These are phyloP conservation scores for rat (Rattus norvegicus) DNA, from an alignment of 2,113 vertebrate species.

Conservation along the genomic window DNA sequence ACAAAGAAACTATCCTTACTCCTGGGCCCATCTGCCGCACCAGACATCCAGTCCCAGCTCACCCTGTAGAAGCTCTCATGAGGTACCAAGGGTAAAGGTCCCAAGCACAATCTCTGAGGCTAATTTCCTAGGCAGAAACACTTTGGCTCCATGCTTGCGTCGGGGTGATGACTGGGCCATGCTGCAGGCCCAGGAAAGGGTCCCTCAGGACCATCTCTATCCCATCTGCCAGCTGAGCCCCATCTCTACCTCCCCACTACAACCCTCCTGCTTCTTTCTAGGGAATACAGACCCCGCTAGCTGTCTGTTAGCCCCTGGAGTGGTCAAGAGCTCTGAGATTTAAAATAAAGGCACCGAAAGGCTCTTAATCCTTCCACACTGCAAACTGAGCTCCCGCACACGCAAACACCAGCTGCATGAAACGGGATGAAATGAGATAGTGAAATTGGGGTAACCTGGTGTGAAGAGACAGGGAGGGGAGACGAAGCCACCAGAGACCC, in stretches of 20 bases:
- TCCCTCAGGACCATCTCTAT: constrained; percentile 62
- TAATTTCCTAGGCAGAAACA: constrained; percentile 68
- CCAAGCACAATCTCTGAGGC: constrained; percentile 41
- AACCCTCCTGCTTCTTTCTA: constrained; percentile 58
- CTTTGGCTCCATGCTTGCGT: constrained; percentile 35
- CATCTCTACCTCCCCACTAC: background rate
- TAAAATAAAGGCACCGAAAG: constrained; percentile 42
- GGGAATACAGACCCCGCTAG: constrained; percentile 69
- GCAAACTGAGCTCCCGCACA: constrained; percentile 63
- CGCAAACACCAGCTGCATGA: constrained; percentile 72
- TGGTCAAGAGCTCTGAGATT: constrained; percentile 48
- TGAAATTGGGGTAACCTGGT: constrained; percentile 55
- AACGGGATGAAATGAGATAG: constrained; percentile 63
- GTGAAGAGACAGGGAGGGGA: constrained; percentile 29
- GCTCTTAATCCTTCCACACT: constrained; percentile 64
- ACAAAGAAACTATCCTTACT: constrained; percentile 25
- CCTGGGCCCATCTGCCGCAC: constrained; percentile 22
- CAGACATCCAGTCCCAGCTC: constrained; percentile 14
- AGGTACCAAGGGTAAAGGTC: constrained; percentile 41
- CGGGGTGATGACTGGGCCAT: constrained; percentile 1
- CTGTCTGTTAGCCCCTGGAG: constrained; percentile 71
- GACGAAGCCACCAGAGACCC: constrained; percentile 56
- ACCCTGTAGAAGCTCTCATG: constrained; percentile 1
- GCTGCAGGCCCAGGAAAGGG: constrained; percentile 34
- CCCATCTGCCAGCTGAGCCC: constrained; percentile 79